phyloP scores from a whole-genome alignment of 2,113 vertebrate genomes.

The Mixornis gularis region DNA sequence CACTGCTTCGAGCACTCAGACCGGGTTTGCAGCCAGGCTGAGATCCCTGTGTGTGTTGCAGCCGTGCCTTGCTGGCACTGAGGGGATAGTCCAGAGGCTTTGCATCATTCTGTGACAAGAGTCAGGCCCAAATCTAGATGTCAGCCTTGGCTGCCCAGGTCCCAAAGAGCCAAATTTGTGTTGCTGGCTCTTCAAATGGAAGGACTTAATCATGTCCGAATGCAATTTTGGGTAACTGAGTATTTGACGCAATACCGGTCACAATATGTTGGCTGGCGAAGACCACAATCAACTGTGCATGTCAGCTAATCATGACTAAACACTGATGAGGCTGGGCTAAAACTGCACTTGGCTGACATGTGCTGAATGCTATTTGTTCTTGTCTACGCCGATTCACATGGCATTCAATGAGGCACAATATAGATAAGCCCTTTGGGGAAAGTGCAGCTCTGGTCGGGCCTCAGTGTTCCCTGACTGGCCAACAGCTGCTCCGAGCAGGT shows the following conservation, averaged over 20 bases:
- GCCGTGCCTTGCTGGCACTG: neutral
- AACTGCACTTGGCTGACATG: slow-evolving; percentile 51
- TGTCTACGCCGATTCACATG: slow-evolving; percentile 30
- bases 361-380: slow-evolving; percentile 60
- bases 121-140: neutral
- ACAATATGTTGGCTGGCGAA: slow-evolving; percentile 24
- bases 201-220: neutral
- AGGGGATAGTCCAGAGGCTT: neutral
- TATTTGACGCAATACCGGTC: slow-evolving; percentile 16
- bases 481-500: slow-evolving; percentile 33
- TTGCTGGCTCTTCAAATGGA: neutral
- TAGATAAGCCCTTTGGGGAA: slow-evolving; percentile 48
- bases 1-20: neutral
- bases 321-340: slow-evolving; percentile 36
- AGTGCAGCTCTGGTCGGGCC: slow-evolving; percentile 28
- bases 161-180: neutral
- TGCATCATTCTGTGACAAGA: neutral
- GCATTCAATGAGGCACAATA: slow-evolving; percentile 17
- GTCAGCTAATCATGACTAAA: slow-evolving; percentile 53
- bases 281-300: slow-evolving; percentile 36
- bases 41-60: neutral
- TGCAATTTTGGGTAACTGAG: neutral
- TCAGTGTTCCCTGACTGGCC: slow-evolving; percentile 41
- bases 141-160: neutral
- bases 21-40: neutral